phyloP scores from a whole-genome alignment of 2,888 invertebrate species.

The Rhogogaster chlorosoma region DNA sequence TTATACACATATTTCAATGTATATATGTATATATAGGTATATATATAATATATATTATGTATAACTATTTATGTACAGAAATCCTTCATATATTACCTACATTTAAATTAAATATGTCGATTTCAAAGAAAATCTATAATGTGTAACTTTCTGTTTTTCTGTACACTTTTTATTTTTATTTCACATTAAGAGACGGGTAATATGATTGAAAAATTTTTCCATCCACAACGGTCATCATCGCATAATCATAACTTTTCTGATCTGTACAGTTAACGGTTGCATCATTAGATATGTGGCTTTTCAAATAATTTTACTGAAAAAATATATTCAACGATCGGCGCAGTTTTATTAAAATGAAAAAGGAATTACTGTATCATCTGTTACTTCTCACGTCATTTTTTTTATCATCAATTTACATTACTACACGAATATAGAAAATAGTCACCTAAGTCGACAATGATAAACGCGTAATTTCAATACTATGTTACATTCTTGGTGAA shows the following conservation, averaged over 20 bases:
- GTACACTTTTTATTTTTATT: not conserved
- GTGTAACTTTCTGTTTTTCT: not conserved
- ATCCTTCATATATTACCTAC: not conserved
- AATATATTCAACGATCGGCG: not conserved
- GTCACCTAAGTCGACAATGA: constrained; percentile 6
- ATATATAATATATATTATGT: not conserved
- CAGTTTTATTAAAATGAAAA: not conserved
- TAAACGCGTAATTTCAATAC: not conserved
- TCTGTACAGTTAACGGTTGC: not conserved
- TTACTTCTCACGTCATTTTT: not conserved
- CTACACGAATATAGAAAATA: constrained; percentile 7
- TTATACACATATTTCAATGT: constrained; percentile 35
- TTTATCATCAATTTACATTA: constrained; percentile 4
- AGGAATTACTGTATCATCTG: not conserved
- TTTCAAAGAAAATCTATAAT: not conserved
- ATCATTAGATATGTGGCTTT: constrained; percentile 28
- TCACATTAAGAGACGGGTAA: not conserved
- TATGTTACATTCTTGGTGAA: not conserved
- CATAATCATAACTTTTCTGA: not conserved
- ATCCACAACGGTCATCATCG: not conserved
- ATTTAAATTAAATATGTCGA: not conserved
- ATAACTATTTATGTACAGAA: not conserved
- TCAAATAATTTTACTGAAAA: not conserved
- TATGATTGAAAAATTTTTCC: not conserved
- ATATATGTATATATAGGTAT: not conserved